Percentiles rank a stretch among this genome's conserved stretches.
These are phyloP conservation scores for Dryobotodes eremita DNA, from an alignment of 2,888 invertebrate genomes.

Conservation along the genomic window DNA sequence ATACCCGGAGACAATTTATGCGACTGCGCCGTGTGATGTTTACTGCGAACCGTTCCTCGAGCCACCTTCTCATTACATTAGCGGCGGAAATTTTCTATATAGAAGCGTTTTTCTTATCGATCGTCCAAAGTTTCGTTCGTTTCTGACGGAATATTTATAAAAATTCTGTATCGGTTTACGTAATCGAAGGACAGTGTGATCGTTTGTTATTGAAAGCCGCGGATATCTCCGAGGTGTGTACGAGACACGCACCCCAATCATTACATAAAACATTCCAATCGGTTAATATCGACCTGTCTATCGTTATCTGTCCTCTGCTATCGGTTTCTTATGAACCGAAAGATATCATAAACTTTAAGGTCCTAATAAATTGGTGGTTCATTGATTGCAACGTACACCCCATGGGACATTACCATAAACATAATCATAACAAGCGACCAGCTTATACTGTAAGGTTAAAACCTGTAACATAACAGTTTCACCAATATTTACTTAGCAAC, in stretches of 20 bases:
- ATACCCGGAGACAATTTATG: conserved; percentile 76
- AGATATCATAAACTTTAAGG: conserved; percentile 23
- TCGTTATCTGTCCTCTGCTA: conserved; percentile 61
- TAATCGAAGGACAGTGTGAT: conserved; percentile 81
- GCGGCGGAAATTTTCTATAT: conserved; percentile 77
- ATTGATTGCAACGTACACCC: conserved; percentile 18
- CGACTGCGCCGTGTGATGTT: conserved; percentile 85
- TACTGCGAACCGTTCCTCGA: conserved; percentile 74
- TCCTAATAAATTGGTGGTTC: conserved; percentile 6
- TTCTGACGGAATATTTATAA: conserved; percentile 81
- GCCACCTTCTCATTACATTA: conserved; percentile 79
- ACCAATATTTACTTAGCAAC: conserved; percentile 69
- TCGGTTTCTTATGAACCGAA: conserved; percentile 56
- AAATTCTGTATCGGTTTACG: conserved; percentile 85
- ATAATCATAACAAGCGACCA: conserved; percentile 40
- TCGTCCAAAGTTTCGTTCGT: conserved; percentile 73
- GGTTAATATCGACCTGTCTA: conserved; percentile 62
- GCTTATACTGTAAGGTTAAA: conserved; percentile 29
- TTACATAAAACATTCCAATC: conserved; percentile 77
- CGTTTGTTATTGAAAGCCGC: conserved; percentile 79
- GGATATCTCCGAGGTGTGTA: conserved; percentile 78
- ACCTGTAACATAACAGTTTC: conserved; percentile 49
- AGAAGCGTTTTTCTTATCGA: conserved; percentile 81
- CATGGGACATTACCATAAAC: conserved; percentile 27
- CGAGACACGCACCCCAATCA: conserved; percentile 69